These are phyloP conservation scores for Okapia johnstoni DNA, from an alignment of 2,113 vertebrate genomes.

Conservation along the genomic window DNA sequence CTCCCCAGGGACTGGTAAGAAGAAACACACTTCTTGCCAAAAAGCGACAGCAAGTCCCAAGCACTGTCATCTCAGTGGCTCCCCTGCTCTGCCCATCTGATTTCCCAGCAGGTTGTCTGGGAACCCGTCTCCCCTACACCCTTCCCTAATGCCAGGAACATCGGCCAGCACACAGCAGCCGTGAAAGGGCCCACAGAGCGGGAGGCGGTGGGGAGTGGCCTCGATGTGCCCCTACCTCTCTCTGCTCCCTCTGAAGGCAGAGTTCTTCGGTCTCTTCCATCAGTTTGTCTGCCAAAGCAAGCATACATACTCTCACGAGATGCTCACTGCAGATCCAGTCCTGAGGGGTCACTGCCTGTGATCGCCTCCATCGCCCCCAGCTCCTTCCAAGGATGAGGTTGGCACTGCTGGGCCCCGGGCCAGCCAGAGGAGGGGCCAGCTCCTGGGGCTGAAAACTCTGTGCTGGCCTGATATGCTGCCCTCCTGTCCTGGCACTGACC, in stretches of 20 bases:
- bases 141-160: not conserved
- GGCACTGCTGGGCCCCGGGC: not conserved
- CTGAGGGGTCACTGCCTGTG: too few species aligned
- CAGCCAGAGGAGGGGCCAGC: not conserved
- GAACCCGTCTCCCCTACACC: too few species aligned
- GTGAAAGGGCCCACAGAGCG: not conserved
- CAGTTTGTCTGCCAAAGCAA: constrained; percentile 90
- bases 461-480: not conserved
- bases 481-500: not conserved
- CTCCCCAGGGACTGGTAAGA: not conserved
- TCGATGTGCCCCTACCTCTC: constrained; percentile 82
- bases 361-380: not conserved
- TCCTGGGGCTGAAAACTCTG: not conserved
- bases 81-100: not conserved
- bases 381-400: not conserved
- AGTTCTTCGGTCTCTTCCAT: constrained; percentile 98
- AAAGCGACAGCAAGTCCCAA: not conserved
- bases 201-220: not conserved
- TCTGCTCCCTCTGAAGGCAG: constrained; percentile 92
- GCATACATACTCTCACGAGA: constrained; percentile 21
- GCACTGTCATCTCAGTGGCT: not conserved
- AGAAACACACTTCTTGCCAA: not conserved
- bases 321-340: not conserved
- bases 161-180: fast-evolving
- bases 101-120: not conserved